phyloP scores from a whole-genome alignment of 2,797 vertebrate species.

The Threskiornis aethiopicus region DNA sequence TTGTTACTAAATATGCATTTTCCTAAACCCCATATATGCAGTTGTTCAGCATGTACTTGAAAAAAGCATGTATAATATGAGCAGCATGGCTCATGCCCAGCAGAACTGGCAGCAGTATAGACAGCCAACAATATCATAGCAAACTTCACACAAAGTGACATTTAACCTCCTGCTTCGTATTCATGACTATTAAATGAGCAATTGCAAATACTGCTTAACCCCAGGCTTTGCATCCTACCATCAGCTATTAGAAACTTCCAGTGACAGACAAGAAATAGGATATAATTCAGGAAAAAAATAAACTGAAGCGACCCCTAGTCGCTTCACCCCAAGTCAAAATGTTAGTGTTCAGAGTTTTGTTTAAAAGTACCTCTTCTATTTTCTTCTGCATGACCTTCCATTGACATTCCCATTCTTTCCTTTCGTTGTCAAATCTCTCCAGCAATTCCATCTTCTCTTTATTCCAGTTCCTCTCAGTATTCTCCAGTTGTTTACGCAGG shows the following conservation, averaged over 20 bases:
- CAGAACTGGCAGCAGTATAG: neutral
- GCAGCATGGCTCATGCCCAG: neutral
- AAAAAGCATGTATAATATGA: neutral
- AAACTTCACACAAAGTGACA: neutral
- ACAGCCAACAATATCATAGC: neutral
- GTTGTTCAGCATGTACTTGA: neutral
- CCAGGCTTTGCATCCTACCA: neutral
- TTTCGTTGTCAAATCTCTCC: slow-evolving; percentile 92
- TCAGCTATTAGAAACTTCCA: neutral
- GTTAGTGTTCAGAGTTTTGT: neutral
- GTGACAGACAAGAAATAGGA: neutral
- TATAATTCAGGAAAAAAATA: neutral
- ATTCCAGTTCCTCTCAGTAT: slow-evolving; percentile 86
- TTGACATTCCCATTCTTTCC: slow-evolving; percentile 95
- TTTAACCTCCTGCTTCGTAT: neutral
- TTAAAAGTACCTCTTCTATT: slow-evolving; percentile 89
- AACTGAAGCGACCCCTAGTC: neutral
- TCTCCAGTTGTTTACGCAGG: slow-evolving; percentile 84
- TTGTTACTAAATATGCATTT: neutral
- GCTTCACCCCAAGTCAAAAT: neutral
- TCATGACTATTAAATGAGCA: neutral
- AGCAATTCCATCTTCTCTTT: slow-evolving; percentile 91
- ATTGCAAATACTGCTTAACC: neutral
- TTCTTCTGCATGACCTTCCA: slow-evolving; percentile 95
- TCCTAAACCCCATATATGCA: neutral